Evolutionary conservation across 2,113 vertebrate species (phyloP), one percentile per base, ranked within the genome.

Genomic region (Onychorhynchus coronatus): DNA sequence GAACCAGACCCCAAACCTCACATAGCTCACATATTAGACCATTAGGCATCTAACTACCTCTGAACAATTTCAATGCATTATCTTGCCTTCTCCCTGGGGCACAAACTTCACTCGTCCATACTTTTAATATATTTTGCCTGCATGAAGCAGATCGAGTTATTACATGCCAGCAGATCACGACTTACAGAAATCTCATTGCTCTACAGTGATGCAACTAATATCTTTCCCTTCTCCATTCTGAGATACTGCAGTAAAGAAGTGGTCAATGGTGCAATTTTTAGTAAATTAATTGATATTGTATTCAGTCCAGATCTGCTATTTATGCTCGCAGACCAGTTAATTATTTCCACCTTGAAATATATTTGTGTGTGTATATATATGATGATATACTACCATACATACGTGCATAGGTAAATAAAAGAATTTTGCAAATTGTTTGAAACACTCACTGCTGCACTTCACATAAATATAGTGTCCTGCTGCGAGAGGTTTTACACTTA

Each of bases 91-190:
- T 98, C 98, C 98, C 98, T 98, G 97, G 98, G 98, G 98, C 98
- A 98, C 97, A 97, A 98, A 98, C 98, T 98, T 98, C 98, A 98
- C 97, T 98, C 97, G 95, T 97, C 98, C 98, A 98, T 98, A 98
- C 98, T 98, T 98, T 98, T 98, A 98, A 98, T 98, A 99, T 98
- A 98, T 98, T 98, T 98, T 98, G 98, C 98, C 98, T 98, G 98
- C 98, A 98, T 98, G 98, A 98, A 98, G 98, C 96, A 98, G 96
- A 98, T 98, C 98, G 88, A 98, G 97, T 98, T 98, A 98, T 98
- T 98, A 98, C 97, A 98, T 97, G 97, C 97, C 98, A 97, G 97
- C 94, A 97, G 98, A 98, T 98, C 97, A 98, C 89, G 52, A 97
- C 97, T 98, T 97, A 98, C 97, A 98, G 97, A 97, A 98, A 98